phyloP scores from a whole-genome alignment of 2,888 invertebrate species.

The Crocallis elinguaria region DNA sequence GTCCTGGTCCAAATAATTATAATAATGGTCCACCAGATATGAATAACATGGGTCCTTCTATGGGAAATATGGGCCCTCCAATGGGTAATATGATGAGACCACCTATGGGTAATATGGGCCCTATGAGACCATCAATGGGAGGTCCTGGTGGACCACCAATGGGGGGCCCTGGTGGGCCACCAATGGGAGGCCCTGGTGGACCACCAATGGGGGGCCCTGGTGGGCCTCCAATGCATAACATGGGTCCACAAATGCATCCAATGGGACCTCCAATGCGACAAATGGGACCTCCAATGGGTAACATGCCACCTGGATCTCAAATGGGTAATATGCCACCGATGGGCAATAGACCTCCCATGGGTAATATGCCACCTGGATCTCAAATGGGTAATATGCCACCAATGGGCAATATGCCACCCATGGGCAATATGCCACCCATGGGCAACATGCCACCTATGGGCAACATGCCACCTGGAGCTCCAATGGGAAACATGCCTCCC shows the following conservation, averaged over 20 bases:
- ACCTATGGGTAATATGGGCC: slow-evolving; percentile 35
- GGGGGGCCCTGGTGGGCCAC: too few relatives aligned
- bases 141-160: slow-evolving; percentile 18
- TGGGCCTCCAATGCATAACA: slow-evolving; percentile 17
- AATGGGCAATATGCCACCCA: slow-evolving; percentile 1
- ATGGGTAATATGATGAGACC: slow-evolving; percentile 45
- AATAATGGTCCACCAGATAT: slow-evolving; percentile 66
- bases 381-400: slow-evolving; percentile 11
- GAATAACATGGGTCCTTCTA: slow-evolving; percentile 36
- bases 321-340: slow-evolving; percentile 3
- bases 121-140: slow-evolving; percentile 31
- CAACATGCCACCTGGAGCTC: slow-evolving; percentile 2
- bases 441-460: background rate
- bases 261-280: slow-evolving; percentile 25
- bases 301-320: slow-evolving; percentile 4
- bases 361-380: slow-evolving; percentile 8
- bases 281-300: slow-evolving; percentile 21
- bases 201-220: slow-evolving; percentile 25
- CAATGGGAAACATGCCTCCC: slow-evolving; percentile 18
- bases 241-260: slow-evolving; percentile 21
- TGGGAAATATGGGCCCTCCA: slow-evolving; percentile 33
- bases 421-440: slow-evolving; percentile 6
- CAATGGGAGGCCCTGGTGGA: slow-evolving; percentile 16
- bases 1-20: slow-evolving; percentile 60
- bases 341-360: slow-evolving; percentile 9